Conservation (phyloP, 1,140 invertebrate species). For the Kradibia gibbosae region DNA sequence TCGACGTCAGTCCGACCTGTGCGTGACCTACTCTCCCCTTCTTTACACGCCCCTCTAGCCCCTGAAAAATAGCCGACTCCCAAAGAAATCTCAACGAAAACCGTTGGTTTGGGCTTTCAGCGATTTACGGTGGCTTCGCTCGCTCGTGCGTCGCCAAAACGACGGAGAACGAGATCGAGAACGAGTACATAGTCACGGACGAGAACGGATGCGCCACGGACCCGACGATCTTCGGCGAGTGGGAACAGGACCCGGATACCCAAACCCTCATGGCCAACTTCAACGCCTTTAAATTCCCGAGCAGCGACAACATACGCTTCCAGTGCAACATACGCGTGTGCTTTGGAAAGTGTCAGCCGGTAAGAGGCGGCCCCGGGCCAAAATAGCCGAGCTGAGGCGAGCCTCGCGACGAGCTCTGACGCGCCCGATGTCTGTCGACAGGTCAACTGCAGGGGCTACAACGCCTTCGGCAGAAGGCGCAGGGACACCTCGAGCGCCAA, state of each 20-base stretch:
- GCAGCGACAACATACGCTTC: constrained; percentile 94
- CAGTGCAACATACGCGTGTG: constrained; percentile 96
- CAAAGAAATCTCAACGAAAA: too few relatives aligned
- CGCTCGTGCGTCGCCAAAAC: constrained; percentile 94
- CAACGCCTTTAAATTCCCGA: constrained; percentile 97
- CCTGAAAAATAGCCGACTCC: too few relatives aligned
- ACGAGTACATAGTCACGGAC: constrained; percentile 93
- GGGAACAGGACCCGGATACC: constrained; percentile 88
- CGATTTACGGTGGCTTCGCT: constrained; percentile 95
- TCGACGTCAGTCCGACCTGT: constrained; percentile 93
- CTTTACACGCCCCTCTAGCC: too few relatives aligned
- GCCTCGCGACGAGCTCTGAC: too few relatives aligned
- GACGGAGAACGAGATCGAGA: constrained; percentile 89
- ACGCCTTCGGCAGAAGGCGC: constrained; percentile 87
- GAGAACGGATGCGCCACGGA: constrained; percentile 95
- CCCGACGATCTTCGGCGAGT: constrained; percentile 93
- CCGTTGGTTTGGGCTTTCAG: constrained; percentile 68
- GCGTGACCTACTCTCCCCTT: too few relatives aligned
- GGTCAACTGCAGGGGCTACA: constrained; percentile 92
- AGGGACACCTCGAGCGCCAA: constrained; percentile 78
- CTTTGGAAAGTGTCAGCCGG: constrained; percentile 95
- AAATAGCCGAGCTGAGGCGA: too few relatives aligned
- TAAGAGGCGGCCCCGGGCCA: too few relatives aligned
- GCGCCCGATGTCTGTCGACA: constrained; percentile 67
- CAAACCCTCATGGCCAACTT: constrained; percentile 89